Evolutionary conservation across 2,797 vertebrate species (phyloP).

Genomic region (Tokudaia muenninki): DNA sequence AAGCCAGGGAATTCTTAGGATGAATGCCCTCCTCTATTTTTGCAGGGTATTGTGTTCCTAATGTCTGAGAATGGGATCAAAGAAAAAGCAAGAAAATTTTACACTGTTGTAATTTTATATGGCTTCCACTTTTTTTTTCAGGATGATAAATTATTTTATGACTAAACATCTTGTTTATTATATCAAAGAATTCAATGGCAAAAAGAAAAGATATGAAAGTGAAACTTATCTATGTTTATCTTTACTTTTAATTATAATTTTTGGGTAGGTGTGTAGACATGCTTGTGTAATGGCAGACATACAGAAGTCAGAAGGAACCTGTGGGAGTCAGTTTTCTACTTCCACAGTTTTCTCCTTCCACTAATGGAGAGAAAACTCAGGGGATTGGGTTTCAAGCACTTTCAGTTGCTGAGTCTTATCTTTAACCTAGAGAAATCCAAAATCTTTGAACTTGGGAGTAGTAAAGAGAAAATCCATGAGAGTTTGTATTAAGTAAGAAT

Average conservation of each 20-base stretch:
- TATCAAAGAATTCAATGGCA: background rate
- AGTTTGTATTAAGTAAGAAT: slow-evolving; percentile 37
- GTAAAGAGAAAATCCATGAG: slow-evolving; percentile 14
- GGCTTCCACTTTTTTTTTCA: background rate
- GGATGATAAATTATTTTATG: background rate
- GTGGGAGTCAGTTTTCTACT: background rate
- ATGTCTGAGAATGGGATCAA: background rate
- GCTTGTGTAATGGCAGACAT: background rate
- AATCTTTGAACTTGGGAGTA: background rate
- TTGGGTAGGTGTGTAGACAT: background rate
- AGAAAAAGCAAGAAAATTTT: background rate
- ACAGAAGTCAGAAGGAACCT: background rate
- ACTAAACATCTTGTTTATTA: slow-evolving; percentile 27
- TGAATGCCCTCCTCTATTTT: background rate
- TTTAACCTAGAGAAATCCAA: background rate
- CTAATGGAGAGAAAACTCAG: background rate
- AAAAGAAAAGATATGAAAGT: background rate
- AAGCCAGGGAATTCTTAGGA: background rate
- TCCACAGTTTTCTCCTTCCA: background rate
- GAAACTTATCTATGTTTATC: background rate
- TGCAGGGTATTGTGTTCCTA: background rate
- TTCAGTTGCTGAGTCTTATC: background rate
- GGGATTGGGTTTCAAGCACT: rapidly evolving
- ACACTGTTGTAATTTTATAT: background rate
- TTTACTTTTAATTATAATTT: background rate